Conservation (phyloP, 2,113 vertebrate species). For the Girardinichthys multiradiatus region DNA sequence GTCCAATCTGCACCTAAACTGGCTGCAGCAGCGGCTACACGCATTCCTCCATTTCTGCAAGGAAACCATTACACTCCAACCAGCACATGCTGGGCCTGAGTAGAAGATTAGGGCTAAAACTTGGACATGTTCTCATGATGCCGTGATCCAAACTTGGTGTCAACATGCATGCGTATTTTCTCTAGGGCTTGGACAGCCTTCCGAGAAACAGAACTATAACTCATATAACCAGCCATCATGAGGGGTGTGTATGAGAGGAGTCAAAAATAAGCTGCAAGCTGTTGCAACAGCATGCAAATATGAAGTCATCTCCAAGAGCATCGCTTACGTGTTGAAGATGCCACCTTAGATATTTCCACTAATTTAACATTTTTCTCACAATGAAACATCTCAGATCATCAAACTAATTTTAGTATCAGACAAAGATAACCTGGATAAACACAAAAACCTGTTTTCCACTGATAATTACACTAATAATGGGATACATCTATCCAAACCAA, state of each 20-base stretch:
- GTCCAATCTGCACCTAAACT: background rate
- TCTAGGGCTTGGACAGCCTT: constrained; percentile 47
- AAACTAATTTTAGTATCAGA: too few species aligned
- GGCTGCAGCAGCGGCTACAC: too few species aligned
- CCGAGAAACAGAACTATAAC: constrained; percentile 70
- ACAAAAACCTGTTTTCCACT: too few species aligned
- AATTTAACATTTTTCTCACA: background rate
- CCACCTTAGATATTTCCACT: background rate
- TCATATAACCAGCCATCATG: constrained; percentile 55
- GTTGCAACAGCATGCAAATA: background rate
- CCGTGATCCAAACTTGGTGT: constrained; percentile 34
- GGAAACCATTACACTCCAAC: background rate
- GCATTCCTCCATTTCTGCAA: too few species aligned
- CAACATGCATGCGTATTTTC: constrained; percentile 32
- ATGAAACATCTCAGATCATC: too few species aligned
- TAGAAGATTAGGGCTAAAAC: too few species aligned
- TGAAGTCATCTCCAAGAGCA: background rate
- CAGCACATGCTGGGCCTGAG: too few species aligned
- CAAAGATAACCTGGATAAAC: too few species aligned
- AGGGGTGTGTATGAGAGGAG: constrained; percentile 43
- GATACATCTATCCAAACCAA: too few species aligned
- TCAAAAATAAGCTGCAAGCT: constrained; percentile 25
- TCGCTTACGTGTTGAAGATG: background rate
- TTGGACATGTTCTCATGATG: constrained; percentile 5
- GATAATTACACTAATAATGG: too few species aligned